A percentile compares a stretch with the other conserved stretches of the same genome.
These are phyloP conservation scores for Panagrolaimus sp. DNA, from an alignment of 1,140 invertebrate genomes.

Conservation along the genomic window DNA sequence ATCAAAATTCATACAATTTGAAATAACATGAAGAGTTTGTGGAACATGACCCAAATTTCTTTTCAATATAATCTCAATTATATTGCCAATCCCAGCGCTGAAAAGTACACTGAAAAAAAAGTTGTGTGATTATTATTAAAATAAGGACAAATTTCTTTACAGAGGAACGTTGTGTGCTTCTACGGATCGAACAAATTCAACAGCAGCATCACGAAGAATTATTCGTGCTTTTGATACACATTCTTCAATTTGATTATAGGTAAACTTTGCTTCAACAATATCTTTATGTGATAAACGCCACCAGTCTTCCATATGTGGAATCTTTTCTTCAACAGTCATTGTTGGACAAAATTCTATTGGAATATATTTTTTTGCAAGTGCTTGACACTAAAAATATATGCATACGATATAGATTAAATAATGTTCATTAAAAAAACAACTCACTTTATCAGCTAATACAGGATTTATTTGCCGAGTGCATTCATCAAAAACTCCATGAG, in stretches of 20 bases:
- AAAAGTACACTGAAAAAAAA: conserved; percentile 67
- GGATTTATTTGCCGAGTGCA: conserved; percentile 27
- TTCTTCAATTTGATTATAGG: conserved; percentile 16
- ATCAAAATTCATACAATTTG: conserved; percentile 79
- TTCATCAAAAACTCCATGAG: conserved; percentile 55
- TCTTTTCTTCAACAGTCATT: conserved; percentile 71
- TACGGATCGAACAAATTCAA: conserved; percentile 69
- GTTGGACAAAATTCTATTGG: conserved; percentile 77
- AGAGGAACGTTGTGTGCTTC: conserved; percentile 65
- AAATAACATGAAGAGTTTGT: conserved; percentile 79
- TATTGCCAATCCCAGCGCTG: conserved; percentile 83
- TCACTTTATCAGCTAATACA: conserved; percentile 58
- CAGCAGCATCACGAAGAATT: conserved; percentile 64
- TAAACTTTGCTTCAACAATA: conserved; percentile 34
- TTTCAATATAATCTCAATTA: conserved; percentile 71
- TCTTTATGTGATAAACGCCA: conserved; percentile 59
- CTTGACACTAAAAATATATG: conserved; percentile 19
- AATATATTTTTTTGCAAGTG: conserved; percentile 34
- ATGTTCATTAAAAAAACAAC: neutral
- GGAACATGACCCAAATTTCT: conserved; percentile 66
- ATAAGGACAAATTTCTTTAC: too few relatives aligned
- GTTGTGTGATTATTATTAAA: too few relatives aligned
- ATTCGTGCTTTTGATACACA: conserved; percentile 16
- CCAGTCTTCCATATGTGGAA: conserved; percentile 73
- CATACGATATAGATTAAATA: conserved; percentile 15